Percentiles rank a stretch among this genome's conserved stretches.
Conservation (phyloP, 2,888 invertebrate genomes). For the Ennomos quercinarius region DNA sequence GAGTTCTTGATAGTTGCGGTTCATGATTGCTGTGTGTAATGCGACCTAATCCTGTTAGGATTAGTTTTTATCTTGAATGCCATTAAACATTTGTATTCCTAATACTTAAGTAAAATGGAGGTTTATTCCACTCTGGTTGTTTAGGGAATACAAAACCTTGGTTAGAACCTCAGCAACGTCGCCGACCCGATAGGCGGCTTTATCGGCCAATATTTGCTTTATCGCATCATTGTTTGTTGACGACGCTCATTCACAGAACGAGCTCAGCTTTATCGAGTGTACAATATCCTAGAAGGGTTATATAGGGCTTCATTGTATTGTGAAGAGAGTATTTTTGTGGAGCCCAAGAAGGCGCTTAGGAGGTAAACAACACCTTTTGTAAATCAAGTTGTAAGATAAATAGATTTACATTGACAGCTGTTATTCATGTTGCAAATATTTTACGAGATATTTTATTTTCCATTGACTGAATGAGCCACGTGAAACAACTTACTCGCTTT, state of each 20-base stretch:
- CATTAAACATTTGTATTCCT: slow-evolving; percentile 3
- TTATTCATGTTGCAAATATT: background rate
- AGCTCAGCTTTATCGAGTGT: slow-evolving; percentile 53
- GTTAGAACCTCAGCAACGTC: slow-evolving; percentile 10
- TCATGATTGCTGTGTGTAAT: slow-evolving; percentile 13
- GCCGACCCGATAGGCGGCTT: slow-evolving; percentile 37
- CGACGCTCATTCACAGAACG: slow-evolving; percentile 51
- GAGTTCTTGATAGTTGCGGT: slow-evolving; percentile 19
- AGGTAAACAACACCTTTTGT: slow-evolving; percentile 33
- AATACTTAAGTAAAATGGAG: slow-evolving; percentile 10
- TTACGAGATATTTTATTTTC: slow-evolving; percentile 26
- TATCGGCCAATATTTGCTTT: slow-evolving; percentile 51
- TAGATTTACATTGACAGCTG: slow-evolving; percentile 8
- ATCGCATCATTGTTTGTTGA: slow-evolving; percentile 52
- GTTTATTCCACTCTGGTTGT: slow-evolving; percentile 14
- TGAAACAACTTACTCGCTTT: slow-evolving; percentile 46
- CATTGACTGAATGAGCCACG: slow-evolving; percentile 24
- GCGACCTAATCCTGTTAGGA: slow-evolving; percentile 6
- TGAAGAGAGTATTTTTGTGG: slow-evolving; percentile 44
- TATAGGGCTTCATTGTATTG: slow-evolving; percentile 51
- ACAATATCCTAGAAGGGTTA: slow-evolving; percentile 50
- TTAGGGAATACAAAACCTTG: slow-evolving; percentile 21
- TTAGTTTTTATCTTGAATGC: slow-evolving; percentile 16
- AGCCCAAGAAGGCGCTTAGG: slow-evolving; percentile 41
- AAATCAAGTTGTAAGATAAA: slow-evolving; percentile 19